Evolutionary conservation across 2,113 vertebrate species (phyloP).

Genomic region (Speoplatyrhinus poulsoni): DNA sequence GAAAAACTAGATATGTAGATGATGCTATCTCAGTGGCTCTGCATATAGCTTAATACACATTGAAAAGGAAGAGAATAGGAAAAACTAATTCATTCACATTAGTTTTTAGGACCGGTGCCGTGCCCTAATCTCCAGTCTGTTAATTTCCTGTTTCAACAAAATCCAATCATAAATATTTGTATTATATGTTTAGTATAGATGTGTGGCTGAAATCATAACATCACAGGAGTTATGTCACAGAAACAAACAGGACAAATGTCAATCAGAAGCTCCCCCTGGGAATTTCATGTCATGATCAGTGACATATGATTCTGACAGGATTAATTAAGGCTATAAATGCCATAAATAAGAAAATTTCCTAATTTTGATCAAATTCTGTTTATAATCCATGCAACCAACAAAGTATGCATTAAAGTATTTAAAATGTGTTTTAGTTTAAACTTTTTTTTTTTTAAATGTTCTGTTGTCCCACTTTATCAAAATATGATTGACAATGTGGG

Average conservation of each 20-base stretch:
- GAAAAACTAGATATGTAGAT: too few relatives aligned
- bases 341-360: slow-evolving; percentile 3
- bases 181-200: slow-evolving; percentile 1
- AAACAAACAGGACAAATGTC: neutral
- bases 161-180: slow-evolving; percentile 1
- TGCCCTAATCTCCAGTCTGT: neutral
- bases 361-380: slow-evolving; percentile 3
- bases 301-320: slow-evolving; percentile 16
- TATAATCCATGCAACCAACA: neutral
- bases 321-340: slow-evolving; percentile 2
- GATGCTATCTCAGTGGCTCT: too few relatives aligned
- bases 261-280: slow-evolving; percentile 8
- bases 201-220: slow-evolving; percentile 11
- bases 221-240: neutral
- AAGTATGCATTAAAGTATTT: neutral
- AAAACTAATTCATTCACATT: too few relatives aligned
- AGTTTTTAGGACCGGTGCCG: too few relatives aligned
- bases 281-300: slow-evolving; percentile 7
- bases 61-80: too few relatives aligned
- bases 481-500: too few relatives aligned
- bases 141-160: slow-evolving; percentile 8
- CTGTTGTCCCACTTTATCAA: too few relatives aligned
- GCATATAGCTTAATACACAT: too few relatives aligned
- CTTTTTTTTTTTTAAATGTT: neutral
- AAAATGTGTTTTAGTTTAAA: neutral